A percentile compares a stretch with the other conserved stretches of the same genome.
Conservation (phyloP, 2,797 vertebrate genomes). For the Neopelma chrysocephalum region DNA sequence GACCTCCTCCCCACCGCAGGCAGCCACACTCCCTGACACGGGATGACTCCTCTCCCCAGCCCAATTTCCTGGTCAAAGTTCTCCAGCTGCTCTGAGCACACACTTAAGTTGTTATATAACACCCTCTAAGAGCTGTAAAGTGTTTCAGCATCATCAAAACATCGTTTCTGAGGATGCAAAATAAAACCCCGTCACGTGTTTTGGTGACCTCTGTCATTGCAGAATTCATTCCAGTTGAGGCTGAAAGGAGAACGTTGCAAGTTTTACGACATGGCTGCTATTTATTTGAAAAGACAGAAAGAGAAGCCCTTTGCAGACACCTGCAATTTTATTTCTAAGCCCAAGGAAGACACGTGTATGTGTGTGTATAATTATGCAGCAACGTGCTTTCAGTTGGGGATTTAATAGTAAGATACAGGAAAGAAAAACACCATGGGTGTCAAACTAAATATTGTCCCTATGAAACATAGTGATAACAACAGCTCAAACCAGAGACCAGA, state of each 20-base stretch:
- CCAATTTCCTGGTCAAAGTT: neutral
- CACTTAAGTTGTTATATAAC: constrained; percentile 20
- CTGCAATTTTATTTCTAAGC: constrained; percentile 1
- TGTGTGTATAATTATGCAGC: neutral
- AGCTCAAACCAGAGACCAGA: neutral
- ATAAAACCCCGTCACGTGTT: neutral
- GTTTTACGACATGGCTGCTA: neutral
- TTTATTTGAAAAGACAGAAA: neutral
- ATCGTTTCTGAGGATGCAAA: neutral
- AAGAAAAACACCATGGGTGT: neutral
- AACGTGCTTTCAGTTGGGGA: neutral
- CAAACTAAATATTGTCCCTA: neutral
- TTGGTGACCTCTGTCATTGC: neutral
- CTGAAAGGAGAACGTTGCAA: neutral
- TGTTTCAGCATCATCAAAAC: neutral
- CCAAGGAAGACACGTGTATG: neutral
- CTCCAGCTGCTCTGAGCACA: neutral
- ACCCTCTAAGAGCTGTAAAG: neutral
- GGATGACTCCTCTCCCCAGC: neutral
- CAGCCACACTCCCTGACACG: neutral
- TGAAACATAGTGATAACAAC: neutral
- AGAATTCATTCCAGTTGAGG: neutral
- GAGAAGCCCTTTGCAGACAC: neutral
- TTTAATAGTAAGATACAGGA: neutral
- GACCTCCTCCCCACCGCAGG: neutral